Percentiles rank a stretch among this genome's conserved stretches.
These are phyloP conservation scores for Armadillidium nasatum DNA, from an alignment of 1,140 invertebrate species.

Conservation along the genomic window DNA sequence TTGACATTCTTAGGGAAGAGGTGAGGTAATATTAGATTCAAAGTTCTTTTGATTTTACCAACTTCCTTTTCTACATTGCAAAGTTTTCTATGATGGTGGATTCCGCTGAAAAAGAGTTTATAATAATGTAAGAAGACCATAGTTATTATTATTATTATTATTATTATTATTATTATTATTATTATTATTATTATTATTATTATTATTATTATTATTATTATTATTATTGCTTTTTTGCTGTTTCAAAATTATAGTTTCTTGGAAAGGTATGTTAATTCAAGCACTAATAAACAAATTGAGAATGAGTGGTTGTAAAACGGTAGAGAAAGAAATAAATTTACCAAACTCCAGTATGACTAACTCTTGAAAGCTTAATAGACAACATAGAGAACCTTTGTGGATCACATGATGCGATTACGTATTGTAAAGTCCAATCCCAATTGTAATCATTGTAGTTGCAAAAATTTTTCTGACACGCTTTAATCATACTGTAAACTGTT, in stretches of 20 bases:
- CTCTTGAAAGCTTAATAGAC: neutral
- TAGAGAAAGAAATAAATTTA: neutral
- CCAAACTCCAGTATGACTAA: constrained; percentile 1
- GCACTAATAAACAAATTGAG: no score
- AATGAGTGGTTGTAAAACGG: no score
- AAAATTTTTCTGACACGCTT: constrained; percentile 71
- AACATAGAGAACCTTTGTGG: neutral
- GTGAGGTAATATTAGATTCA: neutral
- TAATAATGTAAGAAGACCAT: no score
- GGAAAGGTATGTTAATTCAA: no score
- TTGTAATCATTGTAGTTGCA: constrained; percentile 98
- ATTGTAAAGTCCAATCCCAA: constrained; percentile 95
- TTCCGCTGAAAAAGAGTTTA: neutral
- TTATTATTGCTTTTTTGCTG: no score
- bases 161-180: no score
- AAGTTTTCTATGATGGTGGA: neutral
- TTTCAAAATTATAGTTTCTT: no score
- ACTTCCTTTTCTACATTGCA: neutral
- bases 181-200: no score
- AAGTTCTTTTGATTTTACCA: neutral
- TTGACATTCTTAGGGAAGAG: constrained; percentile 9
- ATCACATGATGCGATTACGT: constrained; percentile 55
- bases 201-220: no score
- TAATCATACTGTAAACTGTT: neutral
- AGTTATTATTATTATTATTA: no score